Conservation (phyloP, 2,797 vertebrate species). For the Dallia pectoralis region DNA sequence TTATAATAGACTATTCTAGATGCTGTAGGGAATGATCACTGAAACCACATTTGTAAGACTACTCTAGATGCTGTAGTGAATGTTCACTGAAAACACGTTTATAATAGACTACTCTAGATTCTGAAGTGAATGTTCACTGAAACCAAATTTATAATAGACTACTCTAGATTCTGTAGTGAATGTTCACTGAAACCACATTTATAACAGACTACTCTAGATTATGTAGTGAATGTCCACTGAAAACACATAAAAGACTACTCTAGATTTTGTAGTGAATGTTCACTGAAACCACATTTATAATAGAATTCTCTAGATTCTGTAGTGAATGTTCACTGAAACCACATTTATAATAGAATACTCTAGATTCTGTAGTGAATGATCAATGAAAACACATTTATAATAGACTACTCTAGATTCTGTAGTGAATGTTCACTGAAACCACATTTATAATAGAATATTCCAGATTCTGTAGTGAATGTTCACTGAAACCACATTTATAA, state of each 20-base stretch:
- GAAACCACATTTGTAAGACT: no score
- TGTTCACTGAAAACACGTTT: not conserved
- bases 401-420: not conserved
- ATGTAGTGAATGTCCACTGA: not conserved
- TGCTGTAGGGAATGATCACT: not conserved
- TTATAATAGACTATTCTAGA: not conserved
- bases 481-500: not conserved
- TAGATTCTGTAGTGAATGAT: not conserved
- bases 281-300: not conserved
- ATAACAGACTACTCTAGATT: not conserved
- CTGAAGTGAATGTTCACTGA: not conserved
- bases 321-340: not conserved
- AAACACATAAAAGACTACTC: not conserved
- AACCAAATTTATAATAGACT: no score
- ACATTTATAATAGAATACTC: not conserved
- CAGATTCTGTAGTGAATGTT: not conserved
- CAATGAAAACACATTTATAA: not conserved
- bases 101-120: not conserved
- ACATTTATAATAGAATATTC: not conserved
- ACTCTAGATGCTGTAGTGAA: not conserved
- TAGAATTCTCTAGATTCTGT: not conserved
- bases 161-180: not conserved
- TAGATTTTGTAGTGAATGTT: not conserved
- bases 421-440: not conserved
- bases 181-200: not conserved